Evolutionary conservation across 2,888 invertebrate genomes (phyloP).

Genomic region (Lordiphosa fenestrarum): DNA sequence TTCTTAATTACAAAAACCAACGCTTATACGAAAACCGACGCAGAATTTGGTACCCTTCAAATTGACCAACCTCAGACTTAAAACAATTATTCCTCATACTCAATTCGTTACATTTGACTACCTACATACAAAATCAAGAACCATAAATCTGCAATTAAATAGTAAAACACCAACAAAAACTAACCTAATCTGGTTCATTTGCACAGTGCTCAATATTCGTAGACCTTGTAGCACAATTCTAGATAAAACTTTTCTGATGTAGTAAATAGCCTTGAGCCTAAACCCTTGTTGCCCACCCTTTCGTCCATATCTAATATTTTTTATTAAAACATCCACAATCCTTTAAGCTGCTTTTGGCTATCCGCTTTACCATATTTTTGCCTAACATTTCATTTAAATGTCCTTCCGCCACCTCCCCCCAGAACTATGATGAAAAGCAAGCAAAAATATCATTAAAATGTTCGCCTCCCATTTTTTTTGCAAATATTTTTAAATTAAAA

Average conservation of each 20-base stretch:
- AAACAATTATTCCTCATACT: too few species aligned
- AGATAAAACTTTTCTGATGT: not conserved
- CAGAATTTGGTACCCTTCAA: too few species aligned
- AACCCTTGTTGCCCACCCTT: conserved; percentile 4
- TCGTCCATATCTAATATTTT: not conserved
- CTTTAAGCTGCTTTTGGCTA: conserved; percentile 4
- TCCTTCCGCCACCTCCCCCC: not conserved
- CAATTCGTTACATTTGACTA: too few species aligned
- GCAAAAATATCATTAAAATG: too few species aligned
- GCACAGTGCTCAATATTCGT: not conserved
- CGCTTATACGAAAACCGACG: too few species aligned
- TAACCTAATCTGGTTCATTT: too few species aligned
- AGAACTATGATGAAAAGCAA: too few species aligned
- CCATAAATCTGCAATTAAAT: too few species aligned
- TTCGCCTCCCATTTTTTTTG: not conserved
- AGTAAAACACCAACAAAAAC: too few species aligned
- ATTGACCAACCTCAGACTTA: too few species aligned
- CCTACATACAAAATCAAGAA: too few species aligned
- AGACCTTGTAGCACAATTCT: conserved; percentile 3
- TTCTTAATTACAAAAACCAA: too few species aligned
- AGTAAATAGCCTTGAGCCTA: conserved; percentile 1
- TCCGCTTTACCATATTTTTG: conserved; percentile 4
- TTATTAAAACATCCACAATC: conserved; percentile 5
- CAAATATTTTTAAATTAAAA: conserved; percentile 34
- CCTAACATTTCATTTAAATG: conserved; percentile 5